These are phyloP conservation scores for Aphaenogaster floridana DNA, from an alignment of 1,140 invertebrate genomes.

Conservation along the genomic window DNA sequence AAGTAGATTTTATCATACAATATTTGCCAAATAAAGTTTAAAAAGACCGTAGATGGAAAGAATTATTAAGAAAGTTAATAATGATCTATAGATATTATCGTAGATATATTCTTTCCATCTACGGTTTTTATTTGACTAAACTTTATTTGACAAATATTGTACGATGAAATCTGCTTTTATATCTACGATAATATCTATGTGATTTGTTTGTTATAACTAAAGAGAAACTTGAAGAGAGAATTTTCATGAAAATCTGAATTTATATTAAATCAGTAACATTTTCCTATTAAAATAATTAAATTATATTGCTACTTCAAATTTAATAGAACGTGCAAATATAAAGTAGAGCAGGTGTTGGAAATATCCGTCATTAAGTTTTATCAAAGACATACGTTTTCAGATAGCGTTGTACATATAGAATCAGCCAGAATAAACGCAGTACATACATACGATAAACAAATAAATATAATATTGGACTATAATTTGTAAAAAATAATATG, in stretches of 20 bases:
- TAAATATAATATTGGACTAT: neutral
- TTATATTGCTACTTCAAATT: conserved; percentile 2
- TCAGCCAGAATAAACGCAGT: neutral
- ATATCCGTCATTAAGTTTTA: neutral
- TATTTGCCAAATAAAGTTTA: neutral
- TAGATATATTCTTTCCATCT: neutral
- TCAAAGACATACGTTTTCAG: conserved; percentile 2
- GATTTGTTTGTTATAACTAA: neutral
- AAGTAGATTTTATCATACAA: neutral
- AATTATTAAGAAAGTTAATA: neutral
- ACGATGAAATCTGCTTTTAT: neutral
- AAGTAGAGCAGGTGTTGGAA: neutral
- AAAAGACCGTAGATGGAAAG: too few species aligned
- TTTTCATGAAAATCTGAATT: neutral
- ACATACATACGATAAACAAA: neutral
- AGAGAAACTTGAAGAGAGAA: neutral
- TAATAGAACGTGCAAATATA: conserved; percentile 8
- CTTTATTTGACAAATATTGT: conserved; percentile 10
- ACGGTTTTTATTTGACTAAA: too few species aligned
- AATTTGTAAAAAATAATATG: neutral
- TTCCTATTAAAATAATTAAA: conserved; percentile 4
- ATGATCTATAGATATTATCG: neutral
- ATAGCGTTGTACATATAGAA: neutral
- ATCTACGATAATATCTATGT: neutral
- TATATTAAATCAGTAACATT: neutral